Evolutionary conservation across 2,797 vertebrate species (phyloP).

Genomic region (Hozukius guyotensis): DNA sequence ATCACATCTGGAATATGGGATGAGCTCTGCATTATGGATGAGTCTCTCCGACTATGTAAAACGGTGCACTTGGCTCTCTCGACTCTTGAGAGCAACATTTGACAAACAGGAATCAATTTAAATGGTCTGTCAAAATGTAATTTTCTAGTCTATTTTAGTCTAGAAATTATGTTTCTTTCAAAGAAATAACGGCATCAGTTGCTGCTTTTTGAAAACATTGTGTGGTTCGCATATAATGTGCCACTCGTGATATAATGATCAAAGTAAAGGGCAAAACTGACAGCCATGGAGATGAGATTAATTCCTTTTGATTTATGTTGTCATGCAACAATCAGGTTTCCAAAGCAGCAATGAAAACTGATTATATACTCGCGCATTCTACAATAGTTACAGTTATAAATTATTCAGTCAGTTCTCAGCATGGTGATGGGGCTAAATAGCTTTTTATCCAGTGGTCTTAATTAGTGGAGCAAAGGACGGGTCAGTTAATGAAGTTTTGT

Average conservation of each 20-base stretch:
- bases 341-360: background rate
- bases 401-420: constrained; percentile 26
- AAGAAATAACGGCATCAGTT: background rate
- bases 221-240: background rate
- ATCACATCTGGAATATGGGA: constrained; percentile 4
- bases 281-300: background rate
- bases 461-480: constrained; percentile 38
- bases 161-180: background rate
- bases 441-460: constrained; percentile 39
- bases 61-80: background rate
- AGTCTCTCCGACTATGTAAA: background rate
- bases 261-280: background rate
- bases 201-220: background rate
- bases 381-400: constrained; percentile 18
- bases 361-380: constrained; percentile 6
- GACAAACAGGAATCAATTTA: constrained; percentile 7
- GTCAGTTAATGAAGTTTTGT: constrained; percentile 35
- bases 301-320: background rate
- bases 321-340: constrained; percentile 7
- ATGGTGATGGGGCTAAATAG: constrained; percentile 15
- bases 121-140: background rate
- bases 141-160: background rate
- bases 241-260: background rate
- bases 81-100: background rate
- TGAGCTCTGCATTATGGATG: constrained; percentile 28